These are phyloP conservation scores for Chymomyza fuscimana DNA, from an alignment of 2,888 invertebrate genomes.

Conservation along the genomic window DNA sequence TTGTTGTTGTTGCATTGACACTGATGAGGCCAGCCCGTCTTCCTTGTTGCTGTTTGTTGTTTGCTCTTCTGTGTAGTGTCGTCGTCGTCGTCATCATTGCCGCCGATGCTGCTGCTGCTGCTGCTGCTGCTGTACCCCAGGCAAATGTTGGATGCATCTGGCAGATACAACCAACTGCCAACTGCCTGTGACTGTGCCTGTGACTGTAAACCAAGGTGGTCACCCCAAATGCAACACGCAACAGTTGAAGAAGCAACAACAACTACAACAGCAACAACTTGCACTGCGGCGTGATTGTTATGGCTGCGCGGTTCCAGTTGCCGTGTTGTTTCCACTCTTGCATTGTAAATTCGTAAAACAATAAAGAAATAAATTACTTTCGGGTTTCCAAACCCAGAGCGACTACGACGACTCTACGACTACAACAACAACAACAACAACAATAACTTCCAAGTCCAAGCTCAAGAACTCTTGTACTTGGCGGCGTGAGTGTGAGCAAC, in stretches of 20 bases:
- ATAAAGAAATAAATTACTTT: conserved; percentile 80
- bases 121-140: conserved; percentile 22
- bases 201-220: conserved; percentile 58
- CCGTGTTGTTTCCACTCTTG: conserved; percentile 66
- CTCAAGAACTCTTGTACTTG: conserved; percentile 67
- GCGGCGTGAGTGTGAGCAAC: conserved; percentile 49
- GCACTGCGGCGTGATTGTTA: conserved; percentile 70
- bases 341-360: conserved; percentile 77
- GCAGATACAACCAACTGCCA: conserved; percentile 9
- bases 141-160: conserved; percentile 22
- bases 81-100: conserved; percentile 24
- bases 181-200: not conserved
- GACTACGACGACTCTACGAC: conserved; percentile 12
- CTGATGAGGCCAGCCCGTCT: conserved; percentile 63
- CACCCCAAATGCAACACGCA: conserved; percentile 71
- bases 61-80: conserved; percentile 34
- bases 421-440: conserved; percentile 16
- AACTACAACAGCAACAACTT: conserved; percentile 47
- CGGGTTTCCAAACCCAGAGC: conserved; percentile 55
- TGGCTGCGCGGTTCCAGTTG: conserved; percentile 58
- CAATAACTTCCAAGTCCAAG: conserved; percentile 40
- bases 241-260: conserved; percentile 45
- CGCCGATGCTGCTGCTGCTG: conserved; percentile 33
- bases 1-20: conserved; percentile 62
- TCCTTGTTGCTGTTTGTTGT: conserved; percentile 26